Evolutionary conservation across 2,888 invertebrate genomes (phyloP), one percentile per base, ranked within the genome.

Genomic region (Euplexia lucipara): DNA sequence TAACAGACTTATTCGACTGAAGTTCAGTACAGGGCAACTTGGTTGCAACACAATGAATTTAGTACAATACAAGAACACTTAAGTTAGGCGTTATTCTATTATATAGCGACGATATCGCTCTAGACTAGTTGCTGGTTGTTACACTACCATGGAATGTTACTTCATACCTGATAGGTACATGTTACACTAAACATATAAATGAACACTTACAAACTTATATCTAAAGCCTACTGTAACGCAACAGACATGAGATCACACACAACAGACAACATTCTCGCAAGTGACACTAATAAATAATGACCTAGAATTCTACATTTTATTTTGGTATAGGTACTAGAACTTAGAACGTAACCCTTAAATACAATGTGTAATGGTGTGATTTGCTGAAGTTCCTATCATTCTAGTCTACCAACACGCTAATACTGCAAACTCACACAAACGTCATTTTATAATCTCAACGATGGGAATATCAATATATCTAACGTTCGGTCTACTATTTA

Each of bases 321-420:
- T 95, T 95, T 94, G 93, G 93, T 92, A 92, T 92, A 90, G 91
- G 89, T 90, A 92, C 92, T 93, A 93, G 90, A 92, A 86, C 88
- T 93, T 92, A 94, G 87, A 73, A 73, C 60, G 84, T 83, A 85
- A 84, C 79, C 83, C 75, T 87, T 81, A 77, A 84, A 75, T 83
- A 85, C 82, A 80, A 82, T 85, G 83, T 83, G 81, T 77, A 83
- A 83, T 82, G 83, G 84, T 88, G 85, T 88, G 86, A 89, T 88
- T 88, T 85, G 84, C 85, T 75, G 79, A 87, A 81, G 84, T 86
- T 87, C 85, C 84, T 84, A 84, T 79, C 84, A 86, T 89, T 86
- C 87, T 86, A 82, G 85, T 83, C 82, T 88, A 89, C 79, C 83
- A 83, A 83, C 81, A 80, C 79, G 70, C 83, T 92, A 93, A 92